Conservation (phyloP, 2,113 vertebrate genomes). For the Bos indicus region DNA sequence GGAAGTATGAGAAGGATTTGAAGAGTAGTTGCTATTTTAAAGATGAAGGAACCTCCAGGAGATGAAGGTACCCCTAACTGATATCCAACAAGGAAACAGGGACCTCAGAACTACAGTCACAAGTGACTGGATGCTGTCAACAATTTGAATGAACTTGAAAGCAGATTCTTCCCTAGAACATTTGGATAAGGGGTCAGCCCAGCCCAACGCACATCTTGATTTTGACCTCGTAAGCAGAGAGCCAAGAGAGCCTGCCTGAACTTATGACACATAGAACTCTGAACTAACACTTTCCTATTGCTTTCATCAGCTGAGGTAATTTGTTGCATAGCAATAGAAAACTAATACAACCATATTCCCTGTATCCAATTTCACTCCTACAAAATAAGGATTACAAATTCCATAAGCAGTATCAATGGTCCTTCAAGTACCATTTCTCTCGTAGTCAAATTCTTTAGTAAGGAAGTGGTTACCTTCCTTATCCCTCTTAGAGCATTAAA, state of each 20-base stretch:
- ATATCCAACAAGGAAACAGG: neutral
- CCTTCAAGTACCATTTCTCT: neutral
- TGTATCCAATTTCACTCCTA: neutral
- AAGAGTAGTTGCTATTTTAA: neutral
- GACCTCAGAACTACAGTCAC: neutral
- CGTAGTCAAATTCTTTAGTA: neutral
- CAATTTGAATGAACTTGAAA: neutral
- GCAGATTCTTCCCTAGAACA: neutral
- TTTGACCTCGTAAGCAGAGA: neutral
- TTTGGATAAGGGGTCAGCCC: neutral
- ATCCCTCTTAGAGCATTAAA: neutral
- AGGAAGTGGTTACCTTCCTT: neutral
- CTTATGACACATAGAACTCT: neutral
- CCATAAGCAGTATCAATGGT: neutral
- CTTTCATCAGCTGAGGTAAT: neutral
- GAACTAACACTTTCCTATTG: neutral
- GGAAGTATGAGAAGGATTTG: neutral
- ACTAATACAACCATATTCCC: neutral
- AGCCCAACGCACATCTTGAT: neutral
- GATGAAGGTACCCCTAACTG: neutral
- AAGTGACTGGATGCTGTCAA: neutral
- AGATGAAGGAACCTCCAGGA: neutral
- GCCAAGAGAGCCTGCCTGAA: neutral
- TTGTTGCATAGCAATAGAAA: slow-evolving; percentile 10
- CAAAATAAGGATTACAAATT: neutral